Evolutionary conservation across 2,797 vertebrate species (phyloP).

Genomic region (Champsocephalus gunnari): DNA sequence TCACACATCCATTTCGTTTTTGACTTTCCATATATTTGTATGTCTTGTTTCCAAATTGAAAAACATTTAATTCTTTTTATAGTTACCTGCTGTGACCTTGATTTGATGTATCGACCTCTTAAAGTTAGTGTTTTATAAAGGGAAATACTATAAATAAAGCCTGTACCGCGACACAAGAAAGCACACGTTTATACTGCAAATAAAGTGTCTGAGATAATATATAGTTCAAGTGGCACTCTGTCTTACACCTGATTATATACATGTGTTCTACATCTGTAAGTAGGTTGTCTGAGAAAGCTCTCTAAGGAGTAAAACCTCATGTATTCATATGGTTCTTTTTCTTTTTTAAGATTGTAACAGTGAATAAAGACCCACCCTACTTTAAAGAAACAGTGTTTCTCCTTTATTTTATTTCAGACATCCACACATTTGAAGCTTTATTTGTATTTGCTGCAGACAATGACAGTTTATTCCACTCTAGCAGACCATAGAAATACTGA

Average conservation of each 20-base stretch:
- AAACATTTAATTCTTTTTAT: background rate
- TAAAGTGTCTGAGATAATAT: slow-evolving; percentile 35
- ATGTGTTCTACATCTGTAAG: background rate
- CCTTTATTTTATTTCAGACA: background rate
- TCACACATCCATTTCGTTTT: background rate
- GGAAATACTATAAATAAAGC: slow-evolving; percentile 16
- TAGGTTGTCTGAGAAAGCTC: slow-evolving; percentile 20
- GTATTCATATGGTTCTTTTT: background rate
- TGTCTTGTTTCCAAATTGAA: background rate
- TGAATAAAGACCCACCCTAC: no score
- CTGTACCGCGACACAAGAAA: background rate
- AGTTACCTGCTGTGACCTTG: slow-evolving; percentile 14
- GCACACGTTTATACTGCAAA: slow-evolving; percentile 17
- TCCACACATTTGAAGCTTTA: background rate
- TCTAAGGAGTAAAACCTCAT: background rate
- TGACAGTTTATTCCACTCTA: slow-evolving; percentile 11
- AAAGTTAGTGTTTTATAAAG: slow-evolving; percentile 3
- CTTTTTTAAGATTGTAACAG: no score
- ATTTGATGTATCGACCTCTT: slow-evolving; percentile 16
- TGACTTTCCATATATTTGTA: background rate
- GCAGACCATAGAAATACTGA: background rate
- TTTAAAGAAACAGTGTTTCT: no score
- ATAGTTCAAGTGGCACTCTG: slow-evolving; percentile 16
- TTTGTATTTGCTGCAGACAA: background rate
- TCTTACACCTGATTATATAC: slow-evolving; percentile 18